phyloP scores from a whole-genome alignment of 2,113 vertebrate genomes.

The Romanogobio albipinnatus region DNA sequence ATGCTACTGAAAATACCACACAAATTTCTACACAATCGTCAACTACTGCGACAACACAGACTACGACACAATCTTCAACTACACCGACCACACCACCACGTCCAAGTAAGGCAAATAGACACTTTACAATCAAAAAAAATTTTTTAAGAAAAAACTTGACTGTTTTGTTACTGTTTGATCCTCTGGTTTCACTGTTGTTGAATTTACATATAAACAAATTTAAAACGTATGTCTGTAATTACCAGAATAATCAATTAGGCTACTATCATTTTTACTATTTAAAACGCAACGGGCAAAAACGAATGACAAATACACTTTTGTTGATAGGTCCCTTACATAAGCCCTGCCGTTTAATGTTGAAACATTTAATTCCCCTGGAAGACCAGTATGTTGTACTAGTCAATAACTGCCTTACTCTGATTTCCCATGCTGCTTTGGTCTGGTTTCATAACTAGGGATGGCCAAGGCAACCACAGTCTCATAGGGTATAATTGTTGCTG shows the following conservation, averaged over 20 bases:
- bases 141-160: no score
- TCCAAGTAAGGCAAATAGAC: constrained; percentile 29
- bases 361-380: background rate
- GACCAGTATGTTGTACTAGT: background rate
- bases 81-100: background rate
- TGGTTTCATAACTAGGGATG: constrained; percentile 10
- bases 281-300: no score
- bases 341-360: background rate
- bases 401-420: background rate
- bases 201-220: background rate
- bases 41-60: background rate
- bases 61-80: background rate
- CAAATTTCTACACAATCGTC: background rate
- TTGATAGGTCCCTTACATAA: background rate
- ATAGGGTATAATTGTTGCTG: constrained; percentile 13
- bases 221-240: background rate
- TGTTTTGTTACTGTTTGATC: background rate
- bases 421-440: constrained; percentile 5
- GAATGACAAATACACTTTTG: background rate
- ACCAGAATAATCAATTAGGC: background rate
- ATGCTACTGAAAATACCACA: background rate
- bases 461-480: constrained; percentile 22
- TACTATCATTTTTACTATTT: background rate
- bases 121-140: background rate
- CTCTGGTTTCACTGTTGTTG: background rate